Percentiles rank a stretch among this genome's conserved stretches.
phyloP scores from a whole-genome alignment of 2,113 vertebrate genomes.

The Tenebrosternarchus preto region DNA sequence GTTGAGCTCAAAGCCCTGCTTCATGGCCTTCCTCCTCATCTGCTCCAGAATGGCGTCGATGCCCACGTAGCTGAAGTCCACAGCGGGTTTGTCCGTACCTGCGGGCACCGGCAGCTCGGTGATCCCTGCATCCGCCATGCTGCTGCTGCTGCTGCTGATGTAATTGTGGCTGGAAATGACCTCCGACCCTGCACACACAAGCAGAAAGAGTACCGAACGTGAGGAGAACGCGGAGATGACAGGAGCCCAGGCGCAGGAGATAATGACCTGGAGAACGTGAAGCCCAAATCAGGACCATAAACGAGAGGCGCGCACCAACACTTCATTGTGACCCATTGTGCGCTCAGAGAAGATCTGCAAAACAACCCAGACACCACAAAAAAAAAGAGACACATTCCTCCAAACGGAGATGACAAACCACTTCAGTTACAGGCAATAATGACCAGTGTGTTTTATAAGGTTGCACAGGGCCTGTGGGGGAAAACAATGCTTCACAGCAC shows the following conservation, averaged over 20 bases:
- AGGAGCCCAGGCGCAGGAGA: too few species aligned
- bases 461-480: not conserved
- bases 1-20: conserved; percentile 98
- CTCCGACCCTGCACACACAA: conserved; percentile 66
- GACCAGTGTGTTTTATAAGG: not conserved
- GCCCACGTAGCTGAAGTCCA: conserved; percentile 95
- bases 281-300: too few species aligned
- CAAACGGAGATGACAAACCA: not conserved
- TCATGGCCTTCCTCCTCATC: conserved; percentile 98
- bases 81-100: conserved; percentile 74
- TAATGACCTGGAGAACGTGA: too few species aligned
- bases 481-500: conserved; percentile 16
- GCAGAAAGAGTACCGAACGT: not conserved
- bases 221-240: too few species aligned
- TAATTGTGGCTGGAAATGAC: conserved; percentile 70
- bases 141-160: conserved; percentile 72
- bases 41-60: conserved; percentile 98
- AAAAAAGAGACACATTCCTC: not conserved
- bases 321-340: not conserved
- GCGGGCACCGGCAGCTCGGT: conserved; percentile 54
- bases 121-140: conserved; percentile 82
- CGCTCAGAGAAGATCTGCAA: not conserved
- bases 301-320: not conserved
- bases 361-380: not conserved
- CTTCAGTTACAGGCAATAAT: not conserved